Percentiles rank a stretch among this genome's conserved stretches.
phyloP scores from a whole-genome alignment of 2,888 invertebrate species.

The Amphipyra berbera region DNA sequence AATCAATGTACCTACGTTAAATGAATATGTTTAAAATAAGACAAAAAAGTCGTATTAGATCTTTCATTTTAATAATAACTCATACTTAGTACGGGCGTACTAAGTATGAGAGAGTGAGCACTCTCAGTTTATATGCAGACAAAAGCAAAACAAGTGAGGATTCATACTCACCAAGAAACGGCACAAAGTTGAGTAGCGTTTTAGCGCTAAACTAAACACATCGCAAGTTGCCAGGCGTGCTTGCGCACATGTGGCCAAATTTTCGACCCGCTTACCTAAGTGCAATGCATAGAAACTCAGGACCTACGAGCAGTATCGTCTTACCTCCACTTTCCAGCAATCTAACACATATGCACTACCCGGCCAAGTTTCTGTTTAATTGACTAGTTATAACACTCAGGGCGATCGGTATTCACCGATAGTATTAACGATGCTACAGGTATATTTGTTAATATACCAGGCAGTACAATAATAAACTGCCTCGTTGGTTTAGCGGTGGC shows the following conservation, averaged over 20 bases:
- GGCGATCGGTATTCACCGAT: constrained; percentile 35
- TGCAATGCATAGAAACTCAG: constrained; percentile 58
- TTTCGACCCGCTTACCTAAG: constrained; percentile 65
- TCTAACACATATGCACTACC: constrained; percentile 47
- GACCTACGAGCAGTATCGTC: constrained; percentile 39
- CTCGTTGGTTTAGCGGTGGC: no score
- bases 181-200: constrained; percentile 71
- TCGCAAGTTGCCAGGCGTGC: constrained; percentile 76
- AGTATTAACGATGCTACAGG: constrained; percentile 17
- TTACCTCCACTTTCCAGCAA: constrained; percentile 49
- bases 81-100: neutral
- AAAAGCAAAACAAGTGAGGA: constrained; percentile 42
- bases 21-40: no score
- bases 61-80: neutral
- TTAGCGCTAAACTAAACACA: constrained; percentile 75
- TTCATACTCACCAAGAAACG: constrained; percentile 45
- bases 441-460: no score
- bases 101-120: no score
- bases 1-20: no score
- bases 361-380: constrained; percentile 42
- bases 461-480: no score
- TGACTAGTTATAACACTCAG: constrained; percentile 18
- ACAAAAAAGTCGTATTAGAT: no score
- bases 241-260: constrained; percentile 74
- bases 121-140: constrained; percentile 1